These are phyloP conservation scores for Syngnathus acus DNA, from an alignment of 2,797 vertebrate species.

Conservation along the genomic window DNA sequence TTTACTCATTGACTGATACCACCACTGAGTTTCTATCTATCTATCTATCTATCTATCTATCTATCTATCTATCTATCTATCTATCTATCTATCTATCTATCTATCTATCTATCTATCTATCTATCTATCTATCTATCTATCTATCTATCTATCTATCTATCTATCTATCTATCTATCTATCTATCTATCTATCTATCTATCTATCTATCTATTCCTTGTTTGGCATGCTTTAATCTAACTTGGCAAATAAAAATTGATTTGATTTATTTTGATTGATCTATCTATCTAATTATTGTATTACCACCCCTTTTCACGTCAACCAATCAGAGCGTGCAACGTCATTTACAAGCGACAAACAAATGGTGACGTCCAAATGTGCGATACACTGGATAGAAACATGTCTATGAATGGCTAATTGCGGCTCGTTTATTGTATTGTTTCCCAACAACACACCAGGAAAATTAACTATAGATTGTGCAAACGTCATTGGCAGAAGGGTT, in stretches of 20 bases:
- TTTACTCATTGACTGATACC: not conserved
- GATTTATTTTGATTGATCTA: not conserved
- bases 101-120: not conserved
- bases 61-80: too few relatives aligned
- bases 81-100: not conserved
- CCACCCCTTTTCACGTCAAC: not conserved
- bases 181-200: not conserved
- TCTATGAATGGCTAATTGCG: not conserved
- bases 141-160: too few relatives aligned
- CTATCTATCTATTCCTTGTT: not conserved
- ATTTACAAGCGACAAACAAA: not conserved
- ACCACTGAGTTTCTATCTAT: too few relatives aligned
- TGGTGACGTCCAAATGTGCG: constrained; percentile 33
- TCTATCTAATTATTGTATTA: not conserved
- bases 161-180: not conserved
- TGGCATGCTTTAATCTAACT: too few relatives aligned
- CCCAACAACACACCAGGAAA: not conserved
- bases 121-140: too few relatives aligned
- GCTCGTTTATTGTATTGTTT: not conserved
- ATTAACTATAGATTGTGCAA: not conserved
- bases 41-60: too few relatives aligned
- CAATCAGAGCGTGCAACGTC: constrained; percentile 25
- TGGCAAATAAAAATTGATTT: too few relatives aligned
- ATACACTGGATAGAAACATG: constrained; percentile 17
- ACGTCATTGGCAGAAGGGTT: not conserved